A percentile compares a stretch with the other conserved stretches of the same genome.
These are phyloP conservation scores for Aurelia aurita DNA, from an alignment of 30 jellyfish, hydroid and myxozoan species.

Conservation along the genomic window DNA sequence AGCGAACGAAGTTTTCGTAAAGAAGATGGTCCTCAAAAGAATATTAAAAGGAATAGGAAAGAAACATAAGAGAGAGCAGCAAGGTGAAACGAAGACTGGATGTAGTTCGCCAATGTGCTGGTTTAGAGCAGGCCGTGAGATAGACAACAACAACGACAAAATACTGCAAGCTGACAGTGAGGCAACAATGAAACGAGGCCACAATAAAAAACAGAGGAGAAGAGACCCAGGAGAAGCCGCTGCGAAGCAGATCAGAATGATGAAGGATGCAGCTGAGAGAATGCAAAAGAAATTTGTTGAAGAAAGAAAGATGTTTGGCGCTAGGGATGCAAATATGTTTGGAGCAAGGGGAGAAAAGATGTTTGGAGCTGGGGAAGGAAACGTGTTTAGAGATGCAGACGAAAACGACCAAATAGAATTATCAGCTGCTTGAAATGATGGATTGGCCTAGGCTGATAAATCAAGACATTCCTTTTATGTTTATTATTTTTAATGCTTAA, in stretches of 20 bases:
- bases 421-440: too few species aligned
- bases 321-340: too few species aligned
- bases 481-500: too few species aligned
- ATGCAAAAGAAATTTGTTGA: too few species aligned
- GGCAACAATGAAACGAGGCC: conserved; percentile 3
- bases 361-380: too few species aligned
- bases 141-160: conserved; percentile 1
- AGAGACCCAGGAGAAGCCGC: background rate
- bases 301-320: too few species aligned
- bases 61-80: background rate
- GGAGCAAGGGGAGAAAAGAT: too few species aligned
- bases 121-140: conserved; percentile 63
- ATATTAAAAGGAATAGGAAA: background rate
- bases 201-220: conserved; percentile 19
- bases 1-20: background rate
- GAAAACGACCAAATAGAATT: too few species aligned
- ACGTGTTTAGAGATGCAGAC: too few species aligned
- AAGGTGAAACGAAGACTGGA: conserved; percentile 11
- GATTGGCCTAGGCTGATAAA: too few species aligned
- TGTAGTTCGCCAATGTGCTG: conserved; percentile 77
- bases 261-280: too few species aligned
- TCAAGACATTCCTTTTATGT: too few species aligned
- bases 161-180: conserved; percentile 5
- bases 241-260: conserved; percentile 1
- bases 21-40: conserved; percentile 8